These are phyloP conservation scores for Limnothrissa miodon DNA, from an alignment of 2,113 vertebrate genomes.

Conservation along the genomic window DNA sequence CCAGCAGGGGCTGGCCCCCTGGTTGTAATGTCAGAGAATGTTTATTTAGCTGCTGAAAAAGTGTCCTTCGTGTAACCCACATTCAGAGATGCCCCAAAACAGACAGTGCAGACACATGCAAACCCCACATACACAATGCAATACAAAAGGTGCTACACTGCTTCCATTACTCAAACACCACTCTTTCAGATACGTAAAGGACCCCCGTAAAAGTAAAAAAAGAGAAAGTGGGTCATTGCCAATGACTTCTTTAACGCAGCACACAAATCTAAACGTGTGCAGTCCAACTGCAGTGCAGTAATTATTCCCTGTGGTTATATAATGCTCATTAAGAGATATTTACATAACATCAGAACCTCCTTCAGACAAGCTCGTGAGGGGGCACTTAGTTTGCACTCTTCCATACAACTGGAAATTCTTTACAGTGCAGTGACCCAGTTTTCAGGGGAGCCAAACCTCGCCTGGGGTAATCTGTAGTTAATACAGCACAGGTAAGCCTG, in stretches of 20 bases:
- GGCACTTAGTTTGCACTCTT: not conserved
- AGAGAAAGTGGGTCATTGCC: slow-evolving; percentile 4
- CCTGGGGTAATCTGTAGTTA: slow-evolving; percentile 39
- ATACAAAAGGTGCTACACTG: not conserved
- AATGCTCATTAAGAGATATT: not conserved
- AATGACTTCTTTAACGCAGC: not conserved
- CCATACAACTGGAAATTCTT: not conserved
- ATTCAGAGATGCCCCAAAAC: not conserved
- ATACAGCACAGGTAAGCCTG: slow-evolving; percentile 47
- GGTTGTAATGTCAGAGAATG: slow-evolving; percentile 56
- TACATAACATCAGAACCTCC: not conserved
- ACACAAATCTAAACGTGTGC: not conserved
- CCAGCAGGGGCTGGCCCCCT: slow-evolving; percentile 50
- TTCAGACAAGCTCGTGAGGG: not conserved
- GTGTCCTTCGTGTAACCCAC: not conserved
- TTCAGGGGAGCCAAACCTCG: slow-evolving; percentile 33
- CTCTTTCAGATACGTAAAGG: not conserved
- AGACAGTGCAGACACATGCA: not conserved
- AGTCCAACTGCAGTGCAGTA: not conserved
- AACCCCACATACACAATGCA: not conserved
- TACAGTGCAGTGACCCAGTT: slow-evolving; percentile 21
- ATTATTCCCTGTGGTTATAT: not conserved
- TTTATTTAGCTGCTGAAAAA: slow-evolving; percentile 67
- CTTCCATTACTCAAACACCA: not conserved
- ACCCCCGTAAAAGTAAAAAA: not conserved